These are phyloP conservation scores for Conus canariensis DNA, from an alignment of 2,888 invertebrate species.

Conservation along the genomic window DNA sequence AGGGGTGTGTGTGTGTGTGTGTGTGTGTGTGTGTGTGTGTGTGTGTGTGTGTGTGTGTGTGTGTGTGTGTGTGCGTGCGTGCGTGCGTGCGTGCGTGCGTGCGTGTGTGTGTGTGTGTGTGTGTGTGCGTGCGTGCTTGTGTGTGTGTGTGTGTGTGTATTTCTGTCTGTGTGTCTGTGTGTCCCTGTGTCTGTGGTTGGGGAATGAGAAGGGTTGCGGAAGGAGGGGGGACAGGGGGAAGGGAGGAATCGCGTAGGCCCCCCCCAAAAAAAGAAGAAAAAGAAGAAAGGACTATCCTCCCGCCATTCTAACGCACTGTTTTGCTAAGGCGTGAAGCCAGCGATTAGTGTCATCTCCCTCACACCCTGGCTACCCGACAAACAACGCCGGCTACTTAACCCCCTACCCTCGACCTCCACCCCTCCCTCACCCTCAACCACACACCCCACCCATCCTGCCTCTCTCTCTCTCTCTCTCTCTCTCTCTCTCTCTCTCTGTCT, in stretches of 20 bases:
- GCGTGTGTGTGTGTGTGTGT: too few relatives aligned
- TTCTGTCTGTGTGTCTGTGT: too few relatives aligned
- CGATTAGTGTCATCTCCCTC: slow-evolving; percentile 38
- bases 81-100: too few relatives aligned
- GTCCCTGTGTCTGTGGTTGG: too few relatives aligned
- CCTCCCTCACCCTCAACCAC: neutral
- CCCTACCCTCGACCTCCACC: neutral
- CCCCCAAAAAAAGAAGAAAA: too few relatives aligned
- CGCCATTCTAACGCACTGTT: slow-evolving; percentile 28
- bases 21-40: too few relatives aligned
- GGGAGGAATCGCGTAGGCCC: neutral
- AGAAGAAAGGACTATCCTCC: neutral
- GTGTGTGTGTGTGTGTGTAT: too few relatives aligned
- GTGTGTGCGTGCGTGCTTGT: too few relatives aligned
- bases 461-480: neutral
- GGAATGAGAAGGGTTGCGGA: neutral
- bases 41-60: too few relatives aligned
- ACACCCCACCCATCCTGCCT: neutral
- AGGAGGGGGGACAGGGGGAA: neutral
- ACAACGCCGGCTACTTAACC: neutral
- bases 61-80: too few relatives aligned
- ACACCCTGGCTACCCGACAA: slow-evolving; percentile 20
- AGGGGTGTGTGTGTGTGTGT: too few relatives aligned
- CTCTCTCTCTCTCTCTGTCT: neutral
- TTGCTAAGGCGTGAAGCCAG: slow-evolving; percentile 38